Conservation (phyloP, 2,113 vertebrate species). For the Aleadryas rufinucha region DNA sequence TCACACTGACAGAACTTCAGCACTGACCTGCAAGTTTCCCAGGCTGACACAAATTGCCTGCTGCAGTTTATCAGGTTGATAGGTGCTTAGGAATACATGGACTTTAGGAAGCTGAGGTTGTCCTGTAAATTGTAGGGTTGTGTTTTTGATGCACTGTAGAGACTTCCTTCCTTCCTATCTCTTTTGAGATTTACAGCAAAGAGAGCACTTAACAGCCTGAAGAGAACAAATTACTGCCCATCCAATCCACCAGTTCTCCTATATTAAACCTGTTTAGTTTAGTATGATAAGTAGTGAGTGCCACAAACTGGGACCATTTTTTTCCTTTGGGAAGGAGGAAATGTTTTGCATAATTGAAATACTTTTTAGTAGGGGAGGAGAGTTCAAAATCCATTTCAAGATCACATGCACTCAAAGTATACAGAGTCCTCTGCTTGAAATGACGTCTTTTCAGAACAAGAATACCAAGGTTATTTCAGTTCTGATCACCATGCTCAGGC, state of each 20-base stretch:
- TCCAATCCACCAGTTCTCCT: background rate
- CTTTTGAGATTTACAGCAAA: background rate
- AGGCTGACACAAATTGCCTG: background rate
- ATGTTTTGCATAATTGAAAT: background rate
- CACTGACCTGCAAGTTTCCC: background rate
- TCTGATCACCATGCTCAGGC: background rate
- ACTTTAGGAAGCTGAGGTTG: background rate
- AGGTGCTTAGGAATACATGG: background rate
- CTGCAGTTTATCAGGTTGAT: background rate
- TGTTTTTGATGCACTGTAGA: rapidly evolving
- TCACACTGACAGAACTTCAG: background rate
- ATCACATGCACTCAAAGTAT: background rate
- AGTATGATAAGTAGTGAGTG: background rate
- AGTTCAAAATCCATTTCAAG: background rate
- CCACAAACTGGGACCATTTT: background rate
- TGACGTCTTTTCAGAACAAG: background rate
- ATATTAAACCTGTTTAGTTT: background rate
- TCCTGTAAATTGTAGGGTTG: background rate
- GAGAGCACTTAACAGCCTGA: background rate
- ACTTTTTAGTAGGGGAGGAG: background rate
- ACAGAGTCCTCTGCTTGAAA: background rate
- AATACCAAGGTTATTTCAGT: conserved; percentile 27
- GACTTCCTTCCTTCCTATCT: background rate
- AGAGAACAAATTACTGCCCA: background rate
- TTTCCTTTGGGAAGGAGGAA: background rate